A percentile compares a stretch with the other conserved stretches of the same genome.
Conservation (phyloP, 2,113 vertebrate species). For the Mixornis gularis region DNA sequence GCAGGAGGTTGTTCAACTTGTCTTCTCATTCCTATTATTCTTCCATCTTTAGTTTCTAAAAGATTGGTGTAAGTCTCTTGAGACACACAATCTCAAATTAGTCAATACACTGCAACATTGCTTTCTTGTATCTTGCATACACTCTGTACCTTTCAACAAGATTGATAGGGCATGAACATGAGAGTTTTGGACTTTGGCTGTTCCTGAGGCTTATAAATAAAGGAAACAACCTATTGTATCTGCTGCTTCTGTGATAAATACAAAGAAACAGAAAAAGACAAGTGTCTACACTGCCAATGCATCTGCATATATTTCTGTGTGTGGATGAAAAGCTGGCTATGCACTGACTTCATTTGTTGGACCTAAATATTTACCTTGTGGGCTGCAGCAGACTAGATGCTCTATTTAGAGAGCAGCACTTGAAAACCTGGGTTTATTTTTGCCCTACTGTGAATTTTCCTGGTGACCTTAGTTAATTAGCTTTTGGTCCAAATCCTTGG, state of each 20-base stretch:
- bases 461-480: background rate
- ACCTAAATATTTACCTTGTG: background rate
- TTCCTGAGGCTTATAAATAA: constrained; percentile 24
- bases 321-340: background rate
- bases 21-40: constrained; percentile 11
- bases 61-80: background rate
- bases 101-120: constrained; percentile 14
- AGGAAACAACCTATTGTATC: background rate
- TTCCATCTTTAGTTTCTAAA: constrained; percentile 33
- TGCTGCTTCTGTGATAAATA: background rate
- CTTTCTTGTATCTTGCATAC: constrained; percentile 5
- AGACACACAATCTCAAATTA: background rate
- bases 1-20: constrained; percentile 29
- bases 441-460: background rate
- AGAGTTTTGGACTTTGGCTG: background rate
- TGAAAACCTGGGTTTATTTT: background rate
- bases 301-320: background rate
- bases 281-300: background rate
- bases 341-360: background rate
- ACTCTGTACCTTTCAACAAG: background rate
- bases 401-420: background rate
- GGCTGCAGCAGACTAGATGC: background rate
- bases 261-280: background rate
- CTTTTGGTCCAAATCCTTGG: background rate
- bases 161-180: background rate